Percentiles rank a stretch among this genome's conserved stretches.
phyloP scores from a whole-genome alignment of 2,888 invertebrate species.

The Acholoe squamosa region DNA sequence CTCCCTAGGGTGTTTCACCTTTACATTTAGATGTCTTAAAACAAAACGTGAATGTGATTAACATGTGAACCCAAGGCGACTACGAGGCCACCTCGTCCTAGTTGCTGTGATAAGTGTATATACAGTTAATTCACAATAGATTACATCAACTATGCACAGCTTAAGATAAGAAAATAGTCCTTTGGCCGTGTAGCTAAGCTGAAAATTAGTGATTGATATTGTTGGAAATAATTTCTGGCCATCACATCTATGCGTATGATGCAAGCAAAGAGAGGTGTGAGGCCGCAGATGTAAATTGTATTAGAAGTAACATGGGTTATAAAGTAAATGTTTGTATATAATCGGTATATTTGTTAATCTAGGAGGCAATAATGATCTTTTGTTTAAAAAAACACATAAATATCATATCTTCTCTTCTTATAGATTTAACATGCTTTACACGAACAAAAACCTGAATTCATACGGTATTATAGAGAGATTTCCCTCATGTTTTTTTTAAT shows the following conservation, averaged over 20 bases:
- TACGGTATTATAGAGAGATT: no score
- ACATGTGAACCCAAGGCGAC: neutral
- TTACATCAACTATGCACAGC: conserved; percentile 37
- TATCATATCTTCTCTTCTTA: no score
- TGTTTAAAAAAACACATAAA: no score
- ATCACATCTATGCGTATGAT: neutral
- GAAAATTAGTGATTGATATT: neutral
- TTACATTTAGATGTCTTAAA: no score
- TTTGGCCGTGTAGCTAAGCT: neutral
- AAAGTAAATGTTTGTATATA: conserved; percentile 43
- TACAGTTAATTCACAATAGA: neutral
- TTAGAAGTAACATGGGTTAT: neutral
- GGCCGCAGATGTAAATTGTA: neutral
- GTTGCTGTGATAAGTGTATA: conserved; percentile 32
- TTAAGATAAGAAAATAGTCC: neutral
- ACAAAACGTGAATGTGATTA: neutral
- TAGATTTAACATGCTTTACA: no score
- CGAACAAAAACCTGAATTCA: no score
- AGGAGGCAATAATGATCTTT: neutral
- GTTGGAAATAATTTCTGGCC: neutral
- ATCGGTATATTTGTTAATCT: neutral
- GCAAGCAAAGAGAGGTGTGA: neutral
- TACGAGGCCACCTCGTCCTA: neutral
- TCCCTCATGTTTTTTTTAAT: no score
- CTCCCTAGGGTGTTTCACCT: neutral